Evolutionary conservation across 2,113 vertebrate species (phyloP), one percentile per base, ranked within the genome.

Genomic region (Nothobranchius kuhntae): DNA sequence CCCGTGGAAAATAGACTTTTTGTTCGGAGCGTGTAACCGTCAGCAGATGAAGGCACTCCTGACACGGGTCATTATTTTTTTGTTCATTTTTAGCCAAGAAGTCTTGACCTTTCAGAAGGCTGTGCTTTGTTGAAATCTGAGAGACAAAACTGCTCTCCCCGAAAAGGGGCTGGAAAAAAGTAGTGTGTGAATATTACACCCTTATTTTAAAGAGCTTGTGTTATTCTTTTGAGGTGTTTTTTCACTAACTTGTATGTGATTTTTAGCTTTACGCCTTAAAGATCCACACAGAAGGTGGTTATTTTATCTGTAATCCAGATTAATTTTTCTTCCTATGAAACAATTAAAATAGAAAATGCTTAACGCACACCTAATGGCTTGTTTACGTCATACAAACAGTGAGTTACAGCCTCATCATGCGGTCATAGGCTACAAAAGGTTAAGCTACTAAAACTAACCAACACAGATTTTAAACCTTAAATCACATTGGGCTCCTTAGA

Each of bases 11-110:
- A 68, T 13, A 15, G 5, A 30, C 13, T 35, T 75, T 79, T 71
- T 77, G 46, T 77, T 21, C 48, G 3, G 38, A 64, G 2, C 54
- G 47, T 45, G 42, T 24, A 50, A 48, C 53, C 44, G 56, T 65
- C 50, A 56, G 53, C 68, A 55, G 58, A 61, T 42, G 51, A 74
- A 66, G 53, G 55, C 35, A 24, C 42, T 15, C 44, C 57, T 75
- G 74, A 59, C 61, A 61, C 0, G 30, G 57, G 56, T 78, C 73
- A 68, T 87, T 83, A 76, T 65, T 74, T 53, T 21, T 80, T 40
- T 57, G 51, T 61, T 65, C 61, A 54, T 69, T 63, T 48, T 40
- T 47, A 52, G 47, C 44, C 26, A 62, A 42, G 21, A 62, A 58
- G 53, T 13, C 46, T 56, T 52, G 17, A 85, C 68, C 71, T 78